A percentile compares a stretch with the other conserved stretches of the same genome.
phyloP scores from a whole-genome alignment of 2,797 vertebrate species.

The Anableps anableps region DNA sequence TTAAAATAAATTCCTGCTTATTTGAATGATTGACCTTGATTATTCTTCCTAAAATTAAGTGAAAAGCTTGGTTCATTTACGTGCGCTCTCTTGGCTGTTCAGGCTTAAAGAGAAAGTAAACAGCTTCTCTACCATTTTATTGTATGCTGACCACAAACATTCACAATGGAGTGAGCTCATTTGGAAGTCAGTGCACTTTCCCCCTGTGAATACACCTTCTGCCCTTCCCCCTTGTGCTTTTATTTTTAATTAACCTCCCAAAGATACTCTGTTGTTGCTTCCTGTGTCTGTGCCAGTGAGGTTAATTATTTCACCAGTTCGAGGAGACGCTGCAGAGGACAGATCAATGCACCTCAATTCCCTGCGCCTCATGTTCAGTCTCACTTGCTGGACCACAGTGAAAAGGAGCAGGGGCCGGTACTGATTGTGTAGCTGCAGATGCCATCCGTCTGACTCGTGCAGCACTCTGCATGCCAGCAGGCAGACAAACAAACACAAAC shows the following conservation, averaged over 20 bases:
- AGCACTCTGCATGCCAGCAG: conserved; percentile 42
- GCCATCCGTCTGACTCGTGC: conserved; percentile 32
- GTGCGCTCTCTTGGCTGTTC: conserved; percentile 17
- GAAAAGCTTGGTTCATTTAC: conserved; percentile 9
- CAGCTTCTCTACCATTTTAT: conserved; percentile 11
- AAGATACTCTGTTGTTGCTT: conserved; percentile 84
- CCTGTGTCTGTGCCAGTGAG: conserved; percentile 81
- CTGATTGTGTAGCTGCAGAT: conserved; percentile 62
- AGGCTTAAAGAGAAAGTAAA: conserved; percentile 13
- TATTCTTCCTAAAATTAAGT: background rate
- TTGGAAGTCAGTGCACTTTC: conserved; percentile 78
- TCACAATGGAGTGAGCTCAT: conserved; percentile 72
- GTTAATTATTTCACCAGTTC: conserved; percentile 86
- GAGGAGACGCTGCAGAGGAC: conserved; percentile 77
- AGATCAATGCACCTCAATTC: conserved; percentile 87
- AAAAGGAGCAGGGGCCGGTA: conserved; percentile 66
- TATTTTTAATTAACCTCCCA: conserved; percentile 89
- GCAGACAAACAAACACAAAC: conserved; percentile 26
- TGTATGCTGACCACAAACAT: conserved; percentile 36
- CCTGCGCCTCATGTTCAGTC: conserved; percentile 76
- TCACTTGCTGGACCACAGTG: conserved; percentile 76
- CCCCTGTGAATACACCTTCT: conserved; percentile 72
- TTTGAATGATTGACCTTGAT: background rate
- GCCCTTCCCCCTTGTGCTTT: conserved; percentile 68
- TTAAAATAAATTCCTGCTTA: background rate